phyloP scores from a whole-genome alignment of 2,888 invertebrate species.

The Mythimna lalbum region DNA sequence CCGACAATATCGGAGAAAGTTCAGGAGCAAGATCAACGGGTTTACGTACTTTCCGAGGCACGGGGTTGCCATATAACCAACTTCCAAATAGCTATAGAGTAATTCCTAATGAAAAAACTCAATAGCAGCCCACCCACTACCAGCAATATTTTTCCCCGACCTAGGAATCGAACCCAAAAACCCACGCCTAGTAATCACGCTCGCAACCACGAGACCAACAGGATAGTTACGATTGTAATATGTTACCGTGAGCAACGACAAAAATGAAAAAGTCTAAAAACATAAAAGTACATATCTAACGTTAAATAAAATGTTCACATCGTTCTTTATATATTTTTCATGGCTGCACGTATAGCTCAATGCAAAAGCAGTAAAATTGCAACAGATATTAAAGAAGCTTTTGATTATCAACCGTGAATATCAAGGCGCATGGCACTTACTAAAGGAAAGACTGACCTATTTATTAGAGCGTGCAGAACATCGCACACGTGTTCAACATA shows the following conservation, averaged over 20 bases:
- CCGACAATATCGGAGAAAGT: too few species aligned
- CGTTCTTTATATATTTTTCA: background rate
- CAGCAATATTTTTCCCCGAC: too few species aligned
- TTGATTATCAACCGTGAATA: constrained; percentile 36
- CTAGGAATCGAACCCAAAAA: too few species aligned
- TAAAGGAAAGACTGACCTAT: constrained; percentile 30
- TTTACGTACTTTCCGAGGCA: too few species aligned
- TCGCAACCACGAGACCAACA: too few species aligned
- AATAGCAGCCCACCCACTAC: too few species aligned
- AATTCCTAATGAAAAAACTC: too few species aligned
- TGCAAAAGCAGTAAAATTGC: constrained; percentile 25
- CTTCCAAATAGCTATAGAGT: too few species aligned
- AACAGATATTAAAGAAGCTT: constrained; percentile 13
- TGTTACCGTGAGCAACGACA: background rate
- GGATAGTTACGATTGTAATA: too few species aligned
- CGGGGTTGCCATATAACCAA: too few species aligned
- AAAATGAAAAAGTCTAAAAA: background rate
- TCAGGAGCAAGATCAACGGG: too few species aligned
- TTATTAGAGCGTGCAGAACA: constrained; percentile 33
- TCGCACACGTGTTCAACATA: constrained; percentile 21
- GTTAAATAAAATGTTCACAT: background rate
- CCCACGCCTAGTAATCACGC: too few species aligned
- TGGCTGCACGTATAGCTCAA: background rate
- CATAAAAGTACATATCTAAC: background rate
- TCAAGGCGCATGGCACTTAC: background rate